Conservation (phyloP, 2,113 vertebrate genomes). For the Aviceda subcristata region DNA sequence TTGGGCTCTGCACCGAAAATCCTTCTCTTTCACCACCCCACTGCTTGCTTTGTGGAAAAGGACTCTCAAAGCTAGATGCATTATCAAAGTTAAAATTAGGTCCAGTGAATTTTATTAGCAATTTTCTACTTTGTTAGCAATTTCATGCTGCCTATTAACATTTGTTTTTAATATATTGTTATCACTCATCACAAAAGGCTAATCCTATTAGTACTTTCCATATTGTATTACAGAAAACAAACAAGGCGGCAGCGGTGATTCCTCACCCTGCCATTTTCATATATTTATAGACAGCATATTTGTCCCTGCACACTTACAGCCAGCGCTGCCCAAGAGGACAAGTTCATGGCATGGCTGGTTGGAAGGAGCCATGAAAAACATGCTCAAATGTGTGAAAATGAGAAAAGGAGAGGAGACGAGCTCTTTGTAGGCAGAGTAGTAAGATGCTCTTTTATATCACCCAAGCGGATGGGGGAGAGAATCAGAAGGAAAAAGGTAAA, state of each 20-base stretch:
- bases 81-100: constrained; percentile 17
- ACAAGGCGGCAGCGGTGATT: not conserved
- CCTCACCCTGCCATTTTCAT: not conserved
- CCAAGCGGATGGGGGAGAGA: too few relatives aligned
- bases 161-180: constrained; percentile 65
- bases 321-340: not conserved
- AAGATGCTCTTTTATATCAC: not conserved
- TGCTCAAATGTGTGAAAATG: not conserved
- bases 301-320: not conserved
- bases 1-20: fast-evolving
- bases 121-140: constrained; percentile 67
- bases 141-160: constrained; percentile 59
- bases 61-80: not conserved
- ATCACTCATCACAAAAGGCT: constrained; percentile 66
- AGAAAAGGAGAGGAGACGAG: not conserved
- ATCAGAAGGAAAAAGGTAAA: too few relatives aligned
- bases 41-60: not conserved
- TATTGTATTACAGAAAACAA: constrained; percentile 61
- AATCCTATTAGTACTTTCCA: constrained; percentile 54
- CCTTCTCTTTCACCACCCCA: not conserved
- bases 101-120: constrained; percentile 51
- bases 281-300: fast-evolving
- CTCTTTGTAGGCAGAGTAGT: not conserved
- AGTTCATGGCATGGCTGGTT: not conserved
- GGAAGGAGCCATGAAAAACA: not conserved